A percentile compares a stretch with the other conserved stretches of the same genome.
Conservation (phyloP, 2,113 vertebrate genomes). For the Anhinga anhinga region DNA sequence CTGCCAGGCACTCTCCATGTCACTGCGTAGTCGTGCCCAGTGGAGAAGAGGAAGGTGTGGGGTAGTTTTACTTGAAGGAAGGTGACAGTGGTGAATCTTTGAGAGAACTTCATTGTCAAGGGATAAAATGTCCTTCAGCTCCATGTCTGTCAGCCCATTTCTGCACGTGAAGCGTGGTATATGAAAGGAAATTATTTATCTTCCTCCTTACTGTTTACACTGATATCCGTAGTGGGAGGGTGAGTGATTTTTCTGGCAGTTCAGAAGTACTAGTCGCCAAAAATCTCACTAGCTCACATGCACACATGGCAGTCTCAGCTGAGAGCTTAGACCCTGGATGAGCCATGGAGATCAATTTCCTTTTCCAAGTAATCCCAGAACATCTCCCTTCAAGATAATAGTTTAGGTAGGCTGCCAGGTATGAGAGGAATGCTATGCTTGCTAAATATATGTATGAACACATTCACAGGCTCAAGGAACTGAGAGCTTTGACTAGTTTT, state of each 20-base stretch:
- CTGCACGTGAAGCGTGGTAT: slow-evolving; percentile 29
- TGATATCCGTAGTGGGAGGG: background rate
- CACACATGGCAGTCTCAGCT: background rate
- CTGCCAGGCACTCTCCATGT: slow-evolving; percentile 73
- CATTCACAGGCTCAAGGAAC: background rate
- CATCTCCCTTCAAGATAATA: background rate
- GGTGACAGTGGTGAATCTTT: slow-evolving; percentile 75
- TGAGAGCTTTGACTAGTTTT: background rate
- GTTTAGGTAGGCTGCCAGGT: background rate
- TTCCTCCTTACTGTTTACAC: background rate
- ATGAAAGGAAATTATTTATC: background rate
- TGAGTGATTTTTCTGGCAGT: background rate
- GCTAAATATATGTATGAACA: background rate
- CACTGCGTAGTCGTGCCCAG: slow-evolving; percentile 76
- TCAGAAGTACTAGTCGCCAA: background rate
- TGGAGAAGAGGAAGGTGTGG: slow-evolving; percentile 78
- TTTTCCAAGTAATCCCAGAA: background rate
- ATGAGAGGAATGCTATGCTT: background rate
- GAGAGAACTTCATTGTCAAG: slow-evolving; percentile 82
- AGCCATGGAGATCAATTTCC: background rate
- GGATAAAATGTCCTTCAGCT: slow-evolving; percentile 83
- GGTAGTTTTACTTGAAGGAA: slow-evolving; percentile 72
- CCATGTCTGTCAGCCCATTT: slow-evolving; percentile 79
- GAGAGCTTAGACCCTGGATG: background rate
- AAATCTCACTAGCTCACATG: background rate